Conservation (phyloP, 2,888 invertebrate genomes). For the Chesias legatella region DNA sequence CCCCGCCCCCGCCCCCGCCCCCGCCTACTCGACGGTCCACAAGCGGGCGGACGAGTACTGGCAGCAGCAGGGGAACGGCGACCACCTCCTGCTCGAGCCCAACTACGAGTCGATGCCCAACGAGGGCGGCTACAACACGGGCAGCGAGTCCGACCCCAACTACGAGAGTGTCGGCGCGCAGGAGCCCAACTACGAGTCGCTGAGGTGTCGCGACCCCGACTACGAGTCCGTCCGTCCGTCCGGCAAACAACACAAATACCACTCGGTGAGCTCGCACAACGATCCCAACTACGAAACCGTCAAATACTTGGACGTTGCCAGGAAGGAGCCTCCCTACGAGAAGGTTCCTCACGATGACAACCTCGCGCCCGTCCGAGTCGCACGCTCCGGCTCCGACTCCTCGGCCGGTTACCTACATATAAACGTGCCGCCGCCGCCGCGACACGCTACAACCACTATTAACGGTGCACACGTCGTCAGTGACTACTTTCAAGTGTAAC, state of each 20-base stretch:
- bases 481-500: constrained; percentile 74
- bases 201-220: constrained; percentile 82
- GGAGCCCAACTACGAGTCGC: constrained; percentile 85
- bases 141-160: constrained; percentile 87
- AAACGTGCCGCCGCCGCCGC: constrained; percentile 55
- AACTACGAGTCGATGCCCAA: constrained; percentile 89
- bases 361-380: too few relatives aligned
- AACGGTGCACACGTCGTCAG: constrained; percentile 63
- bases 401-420: constrained; percentile 68
- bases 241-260: constrained; percentile 87
- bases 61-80: constrained; percentile 77
- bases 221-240: constrained; percentile 76
- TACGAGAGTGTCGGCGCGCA: constrained; percentile 85
- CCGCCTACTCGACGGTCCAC: constrained; percentile 80
- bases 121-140: constrained; percentile 82
- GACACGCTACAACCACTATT: constrained; percentile 66
- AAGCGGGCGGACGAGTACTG: constrained; percentile 77
- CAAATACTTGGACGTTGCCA: constrained; percentile 83
- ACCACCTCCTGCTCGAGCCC: too few relatives aligned
- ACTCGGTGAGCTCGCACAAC: constrained; percentile 81
- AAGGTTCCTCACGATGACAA: too few relatives aligned
- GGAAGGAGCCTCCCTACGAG: constrained; percentile 85
- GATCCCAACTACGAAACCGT: constrained; percentile 93
- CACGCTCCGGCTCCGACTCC: too few relatives aligned
- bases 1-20: constrained; percentile 62